Evolutionary conservation across 1,140 invertebrate species (phyloP), one percentile per base, ranked within the genome.

Genomic region (Tachypleus tridentatus): DNA sequence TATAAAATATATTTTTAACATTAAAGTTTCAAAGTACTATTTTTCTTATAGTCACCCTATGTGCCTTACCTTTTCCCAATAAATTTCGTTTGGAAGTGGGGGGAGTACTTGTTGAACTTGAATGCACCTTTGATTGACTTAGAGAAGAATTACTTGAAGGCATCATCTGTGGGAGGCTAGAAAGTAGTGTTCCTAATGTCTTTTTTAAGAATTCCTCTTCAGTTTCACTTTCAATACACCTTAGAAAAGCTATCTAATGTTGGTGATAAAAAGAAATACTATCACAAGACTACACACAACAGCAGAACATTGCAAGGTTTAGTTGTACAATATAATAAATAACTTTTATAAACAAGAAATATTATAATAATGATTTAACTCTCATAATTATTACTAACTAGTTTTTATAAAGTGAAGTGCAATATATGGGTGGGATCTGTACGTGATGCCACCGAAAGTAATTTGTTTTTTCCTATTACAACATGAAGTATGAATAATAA

Each of bases 211-310:
- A 61, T 3, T 65, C 61, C 62, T 73, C 73, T 47, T 75, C 75
- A 57, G 72, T 51, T 50, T 60, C 63, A 47, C 60, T 49, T 8
- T 71, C 59, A 56, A 82, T 74, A 61, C 73, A 73, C 70, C 79
- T 78, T 7, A 83, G 69, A 70, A 83, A 80, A 3, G 71, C 71
- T 7, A 82, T 72, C 81, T 82, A 68, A 58, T 29, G 29, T 29
- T 29, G 29, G 29, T 29, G 29, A 29, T 29, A 71, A 69, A 54
- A 64, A 52, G 48, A 47, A 51, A 3, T 11, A n/a, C 53, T 54
- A 54, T 9, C 53, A 54, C 8, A 54, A 54, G n/a, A 54, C 8
- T 54, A 54, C n/a, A 7, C 53, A 54, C 53, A 54, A n/a, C n/a
- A 54, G n/a, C 7, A 8, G 8, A 3, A 59, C n/a, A 0, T 49